These are phyloP conservation scores for Beris chalybata DNA, from an alignment of 2,888 invertebrate genomes.

Conservation along the genomic window DNA sequence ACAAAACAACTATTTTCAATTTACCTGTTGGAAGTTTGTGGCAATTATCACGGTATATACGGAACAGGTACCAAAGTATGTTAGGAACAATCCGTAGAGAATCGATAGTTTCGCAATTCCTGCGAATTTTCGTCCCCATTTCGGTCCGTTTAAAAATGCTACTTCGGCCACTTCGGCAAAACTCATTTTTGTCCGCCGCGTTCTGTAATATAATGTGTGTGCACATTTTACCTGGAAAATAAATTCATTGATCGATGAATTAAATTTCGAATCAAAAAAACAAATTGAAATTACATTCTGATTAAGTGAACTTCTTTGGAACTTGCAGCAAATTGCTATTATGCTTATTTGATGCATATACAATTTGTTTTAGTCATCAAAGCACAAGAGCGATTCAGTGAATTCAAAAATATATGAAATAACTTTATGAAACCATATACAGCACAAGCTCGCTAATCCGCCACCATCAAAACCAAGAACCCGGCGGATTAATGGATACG, in stretches of 20 bases:
- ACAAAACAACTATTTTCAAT: background rate
- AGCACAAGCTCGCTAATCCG: too few species aligned
- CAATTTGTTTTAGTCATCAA: too few species aligned
- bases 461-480: too few species aligned
- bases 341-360: too few species aligned
- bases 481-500: too few species aligned
- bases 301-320: too few species aligned
- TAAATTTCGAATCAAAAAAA: too few species aligned
- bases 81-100: conserved; percentile 68
- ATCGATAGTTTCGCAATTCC: conserved; percentile 54
- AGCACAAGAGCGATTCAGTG: too few species aligned
- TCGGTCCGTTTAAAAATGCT: conserved; percentile 77
- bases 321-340: too few species aligned
- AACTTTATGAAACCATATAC: too few species aligned
- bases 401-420: too few species aligned
- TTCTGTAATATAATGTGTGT: conserved; percentile 75
- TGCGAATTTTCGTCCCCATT: conserved; percentile 66
- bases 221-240: conserved; percentile 74
- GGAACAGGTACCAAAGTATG: conserved; percentile 96
- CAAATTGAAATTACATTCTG: too few species aligned
- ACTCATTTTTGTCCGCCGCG: conserved; percentile 72
- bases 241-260: conserved; percentile 21
- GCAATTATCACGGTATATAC: conserved; percentile 95
- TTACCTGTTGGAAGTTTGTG: conserved; percentile 72
- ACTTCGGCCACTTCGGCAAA: conserved; percentile 86